Conservation (phyloP, 2,888 invertebrate species). For the Bugulina stolonifera region DNA sequence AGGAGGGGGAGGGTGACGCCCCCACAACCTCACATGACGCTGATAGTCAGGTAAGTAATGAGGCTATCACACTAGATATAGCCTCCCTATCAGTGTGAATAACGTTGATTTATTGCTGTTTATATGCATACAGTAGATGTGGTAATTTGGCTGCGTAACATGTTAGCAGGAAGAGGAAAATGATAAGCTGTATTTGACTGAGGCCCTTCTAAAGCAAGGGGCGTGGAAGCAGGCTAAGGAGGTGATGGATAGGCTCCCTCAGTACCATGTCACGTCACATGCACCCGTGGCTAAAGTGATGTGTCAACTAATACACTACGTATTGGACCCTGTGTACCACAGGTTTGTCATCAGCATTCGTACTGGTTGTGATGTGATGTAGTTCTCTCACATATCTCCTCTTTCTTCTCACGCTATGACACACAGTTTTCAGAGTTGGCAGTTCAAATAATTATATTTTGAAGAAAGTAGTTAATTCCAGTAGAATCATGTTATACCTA, state of each 20-base stretch:
- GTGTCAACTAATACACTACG: conserved; percentile 71
- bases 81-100: no score
- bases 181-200: conserved; percentile 88
- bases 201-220: conserved; percentile 78
- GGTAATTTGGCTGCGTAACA: no score
- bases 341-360: conserved; percentile 60
- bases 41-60: neutral
- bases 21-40: neutral
- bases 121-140: no score
- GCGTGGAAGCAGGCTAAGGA: conserved; percentile 82
- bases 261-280: conserved; percentile 68
- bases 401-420: no score
- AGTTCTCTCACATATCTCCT: no score
- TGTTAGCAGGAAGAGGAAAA: conserved; percentile 56
- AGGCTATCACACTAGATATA: neutral
- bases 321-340: conserved; percentile 80
- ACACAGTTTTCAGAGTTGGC: no score
- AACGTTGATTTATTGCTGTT: no score
- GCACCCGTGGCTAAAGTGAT: conserved; percentile 72
- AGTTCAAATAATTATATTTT: no score
- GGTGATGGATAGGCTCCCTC: conserved; percentile 74
- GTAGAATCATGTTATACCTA: no score
- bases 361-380: no score
- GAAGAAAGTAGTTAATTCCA: no score
- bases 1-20: conserved; percentile 37